Conservation (phyloP, 2,797 vertebrate genomes). For the Lithobates pipiens region DNA sequence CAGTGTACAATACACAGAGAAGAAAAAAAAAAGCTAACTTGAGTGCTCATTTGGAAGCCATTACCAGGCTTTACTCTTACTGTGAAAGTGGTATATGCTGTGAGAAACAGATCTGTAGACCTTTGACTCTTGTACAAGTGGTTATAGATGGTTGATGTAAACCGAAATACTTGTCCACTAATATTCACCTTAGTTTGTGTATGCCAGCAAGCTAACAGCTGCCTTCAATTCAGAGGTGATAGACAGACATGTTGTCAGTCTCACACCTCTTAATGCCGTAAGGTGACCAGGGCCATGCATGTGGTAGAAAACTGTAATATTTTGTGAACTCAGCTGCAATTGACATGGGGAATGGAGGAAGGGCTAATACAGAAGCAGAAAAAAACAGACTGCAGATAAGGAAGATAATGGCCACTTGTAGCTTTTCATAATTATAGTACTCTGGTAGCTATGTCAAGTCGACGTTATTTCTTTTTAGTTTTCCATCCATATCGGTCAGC, state of each 20-base stretch:
- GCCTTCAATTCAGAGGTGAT: slow-evolving; percentile 27
- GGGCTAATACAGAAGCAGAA: background rate
- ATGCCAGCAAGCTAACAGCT: background rate
- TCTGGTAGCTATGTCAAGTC: background rate
- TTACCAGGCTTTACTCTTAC: background rate
- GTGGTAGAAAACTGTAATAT: background rate
- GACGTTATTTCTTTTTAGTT: background rate
- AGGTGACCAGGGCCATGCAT: background rate
- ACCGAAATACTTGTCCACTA: background rate
- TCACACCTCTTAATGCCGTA: slow-evolving; percentile 23
- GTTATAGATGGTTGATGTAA: background rate
- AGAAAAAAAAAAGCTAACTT: background rate
- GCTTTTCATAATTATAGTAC: slow-evolving; percentile 28
- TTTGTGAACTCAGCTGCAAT: background rate
- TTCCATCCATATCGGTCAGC: background rate
- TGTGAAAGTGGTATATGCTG: background rate
- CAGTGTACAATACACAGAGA: slow-evolving; percentile 15
- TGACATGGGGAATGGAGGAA: background rate
- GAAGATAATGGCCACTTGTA: slow-evolving; percentile 6
- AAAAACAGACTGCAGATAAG: background rate
- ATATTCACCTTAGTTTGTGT: background rate
- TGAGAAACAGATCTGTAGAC: background rate
- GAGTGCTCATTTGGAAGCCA: slow-evolving; percentile 22
- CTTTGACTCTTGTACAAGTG: background rate
- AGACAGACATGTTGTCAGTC: slow-evolving; percentile 25